Base-by-base conservation (phyloP, 2,888 invertebrate species). In the Notocelia uddmanniana region DNA sequence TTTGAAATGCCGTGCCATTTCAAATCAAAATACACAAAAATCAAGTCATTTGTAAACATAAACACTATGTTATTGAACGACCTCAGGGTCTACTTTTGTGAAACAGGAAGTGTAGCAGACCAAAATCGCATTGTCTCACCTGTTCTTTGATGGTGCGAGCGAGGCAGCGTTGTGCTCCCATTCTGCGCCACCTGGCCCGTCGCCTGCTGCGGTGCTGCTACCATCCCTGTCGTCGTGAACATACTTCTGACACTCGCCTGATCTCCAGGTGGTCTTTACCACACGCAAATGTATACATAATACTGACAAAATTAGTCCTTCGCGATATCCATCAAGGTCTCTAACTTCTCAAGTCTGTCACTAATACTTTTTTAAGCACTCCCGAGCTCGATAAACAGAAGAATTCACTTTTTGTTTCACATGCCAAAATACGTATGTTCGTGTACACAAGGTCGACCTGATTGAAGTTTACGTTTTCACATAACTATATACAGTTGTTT, bases 81-180 rank as follows among this genome's bases (percentile, higher is more conserved):
- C 50, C 50, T 19, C 6, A 13, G 60, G 23, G 45, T 45, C 60
- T 41, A 59, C n/a, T 45, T 34, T n/a, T 41, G 37, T 41, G 41
- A 59, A 45, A 19, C 31, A 23, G 48, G 54, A 54, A 64, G 15
- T 52, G n/a, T 10, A 50, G 18, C 21, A 37, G 6, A 2, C 34
- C 21, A 6, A 50, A 58, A 23, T 45, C 48, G 9, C 1, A 15
- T 10, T 18, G 15, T n/a, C 23, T 74, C 85, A 92, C 93, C 93
- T 85, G 92, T 90, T 81, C 93, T 90, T 80, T 93, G 93, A 80
- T 94, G 94, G 79, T 94, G 93, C 48, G 94, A 93, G 74, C 94
- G 84, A 62, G 93, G 94, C 75, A 94, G 81, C 37, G 94, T 94
- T 41, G 89, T 94, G 81, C 92, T 93, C 76, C 93, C 93, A 84